Base-by-base conservation (phyloP, 2,888 invertebrate genomes). In the Caenorhabditis sinica region DNA sequence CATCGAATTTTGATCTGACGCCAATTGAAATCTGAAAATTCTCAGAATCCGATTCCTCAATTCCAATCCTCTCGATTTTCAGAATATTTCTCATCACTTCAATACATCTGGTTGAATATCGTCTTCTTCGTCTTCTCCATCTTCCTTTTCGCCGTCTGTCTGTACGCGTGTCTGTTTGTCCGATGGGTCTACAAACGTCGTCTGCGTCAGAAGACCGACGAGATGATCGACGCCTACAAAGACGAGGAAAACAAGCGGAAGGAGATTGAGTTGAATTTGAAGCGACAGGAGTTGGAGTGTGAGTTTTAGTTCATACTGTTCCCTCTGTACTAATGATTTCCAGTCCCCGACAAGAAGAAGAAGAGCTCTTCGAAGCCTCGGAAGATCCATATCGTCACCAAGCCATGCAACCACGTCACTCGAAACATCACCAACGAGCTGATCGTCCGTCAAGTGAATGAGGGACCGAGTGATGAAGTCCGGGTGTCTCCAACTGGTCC, bases 141-240 rank as follows among this genome's bases (percentile, higher is more conserved):
- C 0, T 69, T 83, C 45, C 45, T 77, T 3, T 83, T 83, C 72
- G 79, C 49, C 25, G 79, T 83, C 17, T 83, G 83, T 53, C 61
- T 79, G 36, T 77, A 77, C 61, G 68, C 83, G 28, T 77, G 73
- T 53, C 69, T 83, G n/a, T 83, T 83, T 28, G 79, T 83, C 40
- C 68, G 83, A 66, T 83, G 83, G 83, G 83, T 74, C 1, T 83
- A 83, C 45, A 83, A 83, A 51, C 40, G 83, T 56, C 30, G 83
- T 20, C 74, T 83, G 3, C 73, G 77, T 45, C 77, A 83, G 63
- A 83, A 83, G 43, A 69, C 77, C 8, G 83, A 79, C 15, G 77
- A 73, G 23, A 83, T 83, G 83, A 69, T 79, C 17, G 68, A 79
- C n/a, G 51, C 36, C 23, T 83, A 83, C 51, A 77, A 83, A 60